Evolutionary conservation across 2,113 vertebrate genomes (phyloP).

Genomic region (Xiphophorus hellerii): DNA sequence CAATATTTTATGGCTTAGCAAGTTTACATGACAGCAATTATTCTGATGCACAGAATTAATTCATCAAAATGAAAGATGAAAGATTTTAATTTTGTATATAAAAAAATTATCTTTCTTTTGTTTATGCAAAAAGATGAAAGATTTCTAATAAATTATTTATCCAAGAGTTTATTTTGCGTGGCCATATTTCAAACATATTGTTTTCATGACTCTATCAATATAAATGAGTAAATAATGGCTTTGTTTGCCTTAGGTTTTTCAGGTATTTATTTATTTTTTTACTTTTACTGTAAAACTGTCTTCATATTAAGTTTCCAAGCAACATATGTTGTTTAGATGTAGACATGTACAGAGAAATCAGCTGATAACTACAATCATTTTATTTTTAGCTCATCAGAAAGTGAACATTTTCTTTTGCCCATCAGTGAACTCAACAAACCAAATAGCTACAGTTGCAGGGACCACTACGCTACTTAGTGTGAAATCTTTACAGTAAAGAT

Average conservation of each 20-base stretch:
- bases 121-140: too few relatives aligned
- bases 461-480: background rate
- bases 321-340: background rate
- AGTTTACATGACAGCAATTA: background rate
- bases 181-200: background rate
- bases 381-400: background rate
- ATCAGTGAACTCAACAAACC: too few relatives aligned
- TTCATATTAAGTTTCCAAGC: too few relatives aligned
- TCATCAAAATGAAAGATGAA: too few relatives aligned
- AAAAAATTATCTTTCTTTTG: too few relatives aligned
- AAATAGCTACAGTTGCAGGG: too few relatives aligned
- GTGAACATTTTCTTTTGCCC: too few relatives aligned
- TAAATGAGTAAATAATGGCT: too few relatives aligned
- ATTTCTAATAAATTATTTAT: too few relatives aligned
- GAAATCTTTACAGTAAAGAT: background rate
- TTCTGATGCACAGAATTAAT: background rate
- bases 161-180: background rate
- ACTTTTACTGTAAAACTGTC: background rate
- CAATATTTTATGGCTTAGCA: conserved; percentile 5
- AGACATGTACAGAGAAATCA: background rate
- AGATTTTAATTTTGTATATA: too few relatives aligned
- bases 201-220: background rate
- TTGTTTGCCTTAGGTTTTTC: background rate
- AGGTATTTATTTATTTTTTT: background rate
- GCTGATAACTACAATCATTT: background rate